Conservation (phyloP, 2,888 invertebrate genomes). For the Siphonodentalium dalli region DNA sequence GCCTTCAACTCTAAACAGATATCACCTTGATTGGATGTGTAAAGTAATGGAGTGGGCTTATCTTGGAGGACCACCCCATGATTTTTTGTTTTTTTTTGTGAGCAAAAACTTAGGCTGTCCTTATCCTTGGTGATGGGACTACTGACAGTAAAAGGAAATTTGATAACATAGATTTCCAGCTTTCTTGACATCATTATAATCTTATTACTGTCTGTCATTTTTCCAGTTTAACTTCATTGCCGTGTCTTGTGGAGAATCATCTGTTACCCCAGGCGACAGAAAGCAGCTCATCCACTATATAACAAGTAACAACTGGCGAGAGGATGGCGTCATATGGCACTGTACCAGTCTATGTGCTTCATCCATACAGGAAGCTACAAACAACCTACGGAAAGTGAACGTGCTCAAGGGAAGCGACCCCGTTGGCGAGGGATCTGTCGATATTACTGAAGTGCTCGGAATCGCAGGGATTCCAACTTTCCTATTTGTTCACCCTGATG, state of each 20-base stretch:
- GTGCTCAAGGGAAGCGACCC: too few relatives aligned
- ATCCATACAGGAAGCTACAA: constrained; percentile 42
- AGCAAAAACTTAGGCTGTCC: too few relatives aligned
- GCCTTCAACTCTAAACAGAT: too few relatives aligned
- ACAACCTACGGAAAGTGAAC: constrained; percentile 42
- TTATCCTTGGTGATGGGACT: too few relatives aligned
- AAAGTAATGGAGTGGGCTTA: too few relatives aligned
- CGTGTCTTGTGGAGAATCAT: constrained; percentile 49
- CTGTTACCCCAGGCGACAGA: constrained; percentile 39
- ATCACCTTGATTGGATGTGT: too few relatives aligned
- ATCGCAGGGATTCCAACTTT: constrained; percentile 63
- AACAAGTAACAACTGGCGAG: constrained; percentile 59
- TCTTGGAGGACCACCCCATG: too few relatives aligned
- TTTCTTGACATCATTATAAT: constrained; percentile 1
- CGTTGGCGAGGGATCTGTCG: constrained; percentile 39
- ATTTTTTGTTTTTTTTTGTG: too few relatives aligned
- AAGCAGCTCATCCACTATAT: constrained; percentile 56
- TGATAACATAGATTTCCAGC: too few relatives aligned
- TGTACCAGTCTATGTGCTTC: constrained; percentile 56
- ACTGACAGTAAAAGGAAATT: not conserved
- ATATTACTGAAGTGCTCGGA: constrained; percentile 57
- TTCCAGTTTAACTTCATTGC: constrained; percentile 58
- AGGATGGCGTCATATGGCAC: constrained; percentile 57
- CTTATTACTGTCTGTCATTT: constrained; percentile 5
- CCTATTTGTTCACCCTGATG: constrained; percentile 60